phyloP scores from a whole-genome alignment of 2,797 vertebrate species.

The Coregonus ussuriensis region DNA sequence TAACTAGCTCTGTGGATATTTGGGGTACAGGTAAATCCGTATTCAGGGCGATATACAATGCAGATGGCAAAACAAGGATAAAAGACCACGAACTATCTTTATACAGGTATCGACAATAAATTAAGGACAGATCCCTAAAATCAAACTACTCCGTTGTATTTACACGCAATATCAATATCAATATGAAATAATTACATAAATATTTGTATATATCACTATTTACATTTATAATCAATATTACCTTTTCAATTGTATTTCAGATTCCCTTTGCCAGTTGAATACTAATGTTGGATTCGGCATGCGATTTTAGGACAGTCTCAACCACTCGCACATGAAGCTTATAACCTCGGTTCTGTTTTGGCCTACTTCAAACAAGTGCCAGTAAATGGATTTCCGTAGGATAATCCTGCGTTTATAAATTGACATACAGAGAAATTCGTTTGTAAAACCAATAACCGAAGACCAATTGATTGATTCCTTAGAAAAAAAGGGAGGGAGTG shows the following conservation, averaged over 20 bases:
- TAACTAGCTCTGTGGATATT: slow-evolving; percentile 69
- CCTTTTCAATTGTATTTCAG: slow-evolving; percentile 65
- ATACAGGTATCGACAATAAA: slow-evolving; percentile 98
- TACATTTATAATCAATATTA: slow-evolving; percentile 89
- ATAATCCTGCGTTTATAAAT: slow-evolving; percentile 20
- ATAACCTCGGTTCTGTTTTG: slow-evolving; percentile 27
- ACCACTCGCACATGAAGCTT: not conserved
- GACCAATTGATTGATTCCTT: slow-evolving; percentile 61
- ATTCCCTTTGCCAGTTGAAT: slow-evolving; percentile 76
- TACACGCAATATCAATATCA: slow-evolving; percentile 90
- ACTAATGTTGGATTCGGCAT: slow-evolving; percentile 52
- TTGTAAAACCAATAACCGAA: slow-evolving; percentile 12
- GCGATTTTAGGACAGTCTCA: slow-evolving; percentile 45
- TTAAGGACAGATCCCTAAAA: slow-evolving; percentile 94
- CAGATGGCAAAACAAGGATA: slow-evolving; percentile 74
- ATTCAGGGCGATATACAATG: slow-evolving; percentile 78
- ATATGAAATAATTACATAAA: slow-evolving; percentile 99
- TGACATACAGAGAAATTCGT: slow-evolving; percentile 16
- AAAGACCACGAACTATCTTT: slow-evolving; percentile 84
- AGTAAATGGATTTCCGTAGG: slow-evolving; percentile 16
- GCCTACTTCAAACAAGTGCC: not conserved
- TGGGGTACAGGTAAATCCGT: slow-evolving; percentile 56
- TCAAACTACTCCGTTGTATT: slow-evolving; percentile 91
- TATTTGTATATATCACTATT: slow-evolving; percentile 99
- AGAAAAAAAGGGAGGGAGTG: slow-evolving; percentile 34